Conservation (phyloP, 2,113 vertebrate species). For the Amphilophus citrinellus region DNA sequence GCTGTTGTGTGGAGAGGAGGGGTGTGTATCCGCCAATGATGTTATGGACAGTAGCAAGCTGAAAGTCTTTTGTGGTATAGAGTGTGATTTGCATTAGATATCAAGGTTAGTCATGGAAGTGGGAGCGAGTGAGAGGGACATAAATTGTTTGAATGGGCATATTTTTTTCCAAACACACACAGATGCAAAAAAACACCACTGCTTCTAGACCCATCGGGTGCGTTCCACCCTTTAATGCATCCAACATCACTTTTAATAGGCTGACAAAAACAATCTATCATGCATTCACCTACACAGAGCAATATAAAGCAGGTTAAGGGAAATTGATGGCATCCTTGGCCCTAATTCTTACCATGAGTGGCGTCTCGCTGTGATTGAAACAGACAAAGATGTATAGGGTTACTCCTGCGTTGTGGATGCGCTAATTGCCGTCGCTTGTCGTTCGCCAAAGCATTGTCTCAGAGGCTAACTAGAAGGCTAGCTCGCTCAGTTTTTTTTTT, state of each 20-base stretch:
- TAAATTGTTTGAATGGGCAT: constrained; percentile 40
- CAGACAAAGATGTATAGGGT: constrained; percentile 96
- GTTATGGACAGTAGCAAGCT: constrained; percentile 58
- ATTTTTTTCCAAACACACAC: constrained; percentile 29
- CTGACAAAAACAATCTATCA: constrained; percentile 95
- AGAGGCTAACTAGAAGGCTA: constrained; percentile 88
- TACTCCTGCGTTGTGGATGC: constrained; percentile 87
- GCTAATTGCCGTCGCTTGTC: constrained; percentile 96
- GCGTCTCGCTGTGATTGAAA: constrained; percentile 90
- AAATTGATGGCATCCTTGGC: constrained; percentile 92
- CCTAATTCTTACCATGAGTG: constrained; percentile 90
- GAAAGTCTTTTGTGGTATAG: constrained; percentile 60
- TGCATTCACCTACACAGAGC: constrained; percentile 87
- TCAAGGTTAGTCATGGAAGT: constrained; percentile 40
- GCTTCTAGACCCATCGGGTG: constrained; percentile 59
- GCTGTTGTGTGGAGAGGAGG: constrained; percentile 48
- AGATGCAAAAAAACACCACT: constrained; percentile 3
- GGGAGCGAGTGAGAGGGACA: constrained; percentile 32
- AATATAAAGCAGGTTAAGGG: constrained; percentile 92
- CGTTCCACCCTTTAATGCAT: constrained; percentile 80
- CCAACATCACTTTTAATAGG: constrained; percentile 90
- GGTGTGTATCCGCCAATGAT: constrained; percentile 39
- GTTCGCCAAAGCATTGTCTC: constrained; percentile 90
- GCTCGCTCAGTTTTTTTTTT: constrained; percentile 75
- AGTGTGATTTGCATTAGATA: constrained; percentile 62